These are phyloP conservation scores for Pseudanteris insignis DNA, from an alignment of 2,888 invertebrate genomes.

Conservation along the genomic window DNA sequence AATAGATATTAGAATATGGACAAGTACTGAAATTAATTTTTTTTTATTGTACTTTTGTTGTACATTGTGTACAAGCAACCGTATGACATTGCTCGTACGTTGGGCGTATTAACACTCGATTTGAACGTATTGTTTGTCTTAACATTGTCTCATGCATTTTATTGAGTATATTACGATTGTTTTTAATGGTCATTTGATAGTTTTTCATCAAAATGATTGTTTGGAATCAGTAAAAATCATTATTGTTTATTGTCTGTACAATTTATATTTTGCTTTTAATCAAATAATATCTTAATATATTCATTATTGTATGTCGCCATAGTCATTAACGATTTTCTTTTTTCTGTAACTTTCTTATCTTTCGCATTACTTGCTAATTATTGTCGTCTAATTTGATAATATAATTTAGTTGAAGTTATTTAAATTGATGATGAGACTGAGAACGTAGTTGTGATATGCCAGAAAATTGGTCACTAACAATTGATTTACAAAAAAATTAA, in stretches of 20 bases:
- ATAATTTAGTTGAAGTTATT: neutral
- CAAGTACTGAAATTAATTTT: conserved; percentile 4
- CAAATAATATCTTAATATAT: conserved; percentile 19
- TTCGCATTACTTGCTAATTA: conserved; percentile 15
- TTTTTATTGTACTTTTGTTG: conserved; percentile 21
- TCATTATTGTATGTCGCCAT: conserved; percentile 35
- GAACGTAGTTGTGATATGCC: conserved; percentile 1
- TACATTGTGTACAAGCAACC: conserved; percentile 32
- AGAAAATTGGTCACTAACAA: neutral
- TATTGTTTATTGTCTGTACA: conserved; percentile 6
- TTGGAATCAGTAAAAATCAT: too few species aligned
- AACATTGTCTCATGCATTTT: conserved; percentile 30
- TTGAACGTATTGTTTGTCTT: conserved; percentile 17
- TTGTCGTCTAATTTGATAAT: neutral
- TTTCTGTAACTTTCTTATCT: conserved; percentile 29
- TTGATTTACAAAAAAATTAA: neutral
- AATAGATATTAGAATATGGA: conserved; percentile 6
- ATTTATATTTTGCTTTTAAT: conserved; percentile 5
- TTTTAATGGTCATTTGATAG: too few species aligned
- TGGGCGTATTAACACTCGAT: conserved; percentile 14
- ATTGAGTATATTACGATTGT: conserved; percentile 20
- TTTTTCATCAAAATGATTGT: too few species aligned
- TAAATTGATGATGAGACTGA: neutral
- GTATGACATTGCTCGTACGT: conserved; percentile 42
- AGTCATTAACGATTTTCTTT: conserved; percentile 36